A percentile compares a stretch with the other conserved stretches of the same genome.
These are phyloP conservation scores for Bubo blakistoni DNA, from an alignment of 2,113 vertebrate species.

Conservation along the genomic window DNA sequence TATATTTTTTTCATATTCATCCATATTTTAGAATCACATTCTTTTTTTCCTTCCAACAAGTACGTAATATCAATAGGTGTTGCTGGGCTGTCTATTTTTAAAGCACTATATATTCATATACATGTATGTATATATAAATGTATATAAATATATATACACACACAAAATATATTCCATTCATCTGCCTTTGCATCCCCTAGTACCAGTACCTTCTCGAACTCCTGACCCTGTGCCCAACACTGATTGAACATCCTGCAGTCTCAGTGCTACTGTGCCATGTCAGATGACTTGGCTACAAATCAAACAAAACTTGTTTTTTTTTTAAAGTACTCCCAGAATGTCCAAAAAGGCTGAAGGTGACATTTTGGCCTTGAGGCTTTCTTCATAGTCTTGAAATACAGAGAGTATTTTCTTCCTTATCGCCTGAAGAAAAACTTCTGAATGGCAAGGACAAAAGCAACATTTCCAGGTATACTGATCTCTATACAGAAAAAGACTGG, in stretches of 20 bases:
- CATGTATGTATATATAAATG: not conserved
- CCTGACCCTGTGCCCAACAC: not conserved
- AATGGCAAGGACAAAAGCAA: not conserved
- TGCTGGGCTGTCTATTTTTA: not conserved
- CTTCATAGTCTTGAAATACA: not conserved
- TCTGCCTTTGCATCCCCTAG: not conserved
- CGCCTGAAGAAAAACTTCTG: not conserved
- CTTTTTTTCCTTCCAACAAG: not conserved
- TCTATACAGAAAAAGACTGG: not conserved
- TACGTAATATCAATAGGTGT: not conserved
- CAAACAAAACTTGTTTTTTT: not conserved
- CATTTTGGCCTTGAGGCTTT: not conserved
- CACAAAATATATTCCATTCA: not conserved
- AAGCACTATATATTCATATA: not conserved
- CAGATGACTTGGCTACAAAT: not conserved
- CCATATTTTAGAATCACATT: not conserved
- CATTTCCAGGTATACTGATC: not conserved
- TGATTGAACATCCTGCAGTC: not conserved
- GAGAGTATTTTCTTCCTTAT: not conserved
- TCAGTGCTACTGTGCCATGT: not conserved
- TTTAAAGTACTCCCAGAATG: not conserved
- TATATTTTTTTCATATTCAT: not conserved
- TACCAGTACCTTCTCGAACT: not conserved
- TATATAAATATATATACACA: not conserved
- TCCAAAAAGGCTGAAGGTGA: not conserved